Base-by-base conservation (phyloP, 2,113 vertebrate genomes). In the Phyllopteryx taeniolatus region DNA sequence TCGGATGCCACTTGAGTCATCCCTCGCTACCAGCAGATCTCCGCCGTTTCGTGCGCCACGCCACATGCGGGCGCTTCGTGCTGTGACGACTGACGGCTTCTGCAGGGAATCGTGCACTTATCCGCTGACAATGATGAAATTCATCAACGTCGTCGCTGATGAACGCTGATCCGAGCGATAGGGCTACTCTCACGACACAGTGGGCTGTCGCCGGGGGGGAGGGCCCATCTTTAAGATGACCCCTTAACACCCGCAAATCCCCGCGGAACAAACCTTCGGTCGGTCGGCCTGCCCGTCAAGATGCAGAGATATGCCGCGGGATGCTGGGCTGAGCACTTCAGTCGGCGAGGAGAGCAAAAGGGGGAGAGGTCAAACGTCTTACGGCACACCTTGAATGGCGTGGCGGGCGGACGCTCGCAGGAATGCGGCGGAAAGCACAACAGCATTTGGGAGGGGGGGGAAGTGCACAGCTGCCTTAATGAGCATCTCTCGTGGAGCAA, bases 301-400 rank as follows among this genome's bases (percentile, higher is more conserved):
- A 84, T 74, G 79, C 79, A 77, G 82, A 85, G 86, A 83, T 83
- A 82, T 87, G 89, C 83, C 71, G 51, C 76, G 72, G 83, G 86
- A 90, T 80, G 74, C 86, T 83, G 79, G 88, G 71, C 83, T 88
- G 85, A 89, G 73, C 77, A 87, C 87, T 88, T 89, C 86, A 88
- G 86, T 85, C 85, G 72, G 74, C 79, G 71, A 53, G 77, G 80
- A 81, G 72, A 79, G 75, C 68, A 73, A 56, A 71, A 67, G 78
- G 82, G 84, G 84, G 85, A 80, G 84, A 89, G 90, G 89, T 90
- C 90, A 89, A 79, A 83, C 66, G 56, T 89, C 89, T 91, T 90
- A 91, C 35, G 88, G 89, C 90, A 86, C 90, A 91, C 89, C 91
- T 92, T 86, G 86, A 91, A 86, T 89, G 84, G 90, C 51, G 70